Base-by-base conservation (phyloP, 2,888 invertebrate species). In the Drosophila barbarae region DNA sequence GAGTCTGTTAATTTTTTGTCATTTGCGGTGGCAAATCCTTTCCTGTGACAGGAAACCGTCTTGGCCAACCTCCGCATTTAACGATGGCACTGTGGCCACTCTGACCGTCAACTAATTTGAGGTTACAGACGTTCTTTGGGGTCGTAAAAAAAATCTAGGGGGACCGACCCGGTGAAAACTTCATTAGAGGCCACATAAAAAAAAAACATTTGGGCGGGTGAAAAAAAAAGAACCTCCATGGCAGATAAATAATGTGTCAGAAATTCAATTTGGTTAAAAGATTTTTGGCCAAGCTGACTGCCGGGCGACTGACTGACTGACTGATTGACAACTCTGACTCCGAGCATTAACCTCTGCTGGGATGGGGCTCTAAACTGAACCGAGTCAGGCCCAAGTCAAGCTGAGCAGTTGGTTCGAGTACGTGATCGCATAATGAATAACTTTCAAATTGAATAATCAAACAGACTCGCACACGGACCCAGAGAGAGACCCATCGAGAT, bases 401-500 rank as follows among this genome's bases (percentile, higher is more conserved):
- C 44, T 12, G 28, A 15, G 44, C 28, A 44, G 71, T 64, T 69
- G 76, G 32, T 60, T 60, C 59, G 59, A 60, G 85, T 82, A 82
- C 81, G 81, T 82, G 81, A 82, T 84, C 81, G 83, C 76, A 76
- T 84, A 86, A 82, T 84, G 81, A 84, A 85, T 84, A 85, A 85
- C 86, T 84, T 84, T 82, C 81, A 84, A 86, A 82, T 82, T 82
- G 81, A 82, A 82, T 84, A 84, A 86, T 84, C 86, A 84, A 81
- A 81, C 79, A 85, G 58, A 66, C 50, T 57, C 66, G 39, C 46
- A 50, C 53, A 50, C 26, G 38, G 39, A 23, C 21, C 35, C 42
- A 13, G 34, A 60, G 34, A 59, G 34, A 44, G 35, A 30, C 44
- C 58, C 60, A 59, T 68, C 71, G 52, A 69, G 57, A 67, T 50